These are phyloP conservation scores for Tetragonisca angustula DNA, from an alignment of 2,888 invertebrate genomes.

Conservation along the genomic window DNA sequence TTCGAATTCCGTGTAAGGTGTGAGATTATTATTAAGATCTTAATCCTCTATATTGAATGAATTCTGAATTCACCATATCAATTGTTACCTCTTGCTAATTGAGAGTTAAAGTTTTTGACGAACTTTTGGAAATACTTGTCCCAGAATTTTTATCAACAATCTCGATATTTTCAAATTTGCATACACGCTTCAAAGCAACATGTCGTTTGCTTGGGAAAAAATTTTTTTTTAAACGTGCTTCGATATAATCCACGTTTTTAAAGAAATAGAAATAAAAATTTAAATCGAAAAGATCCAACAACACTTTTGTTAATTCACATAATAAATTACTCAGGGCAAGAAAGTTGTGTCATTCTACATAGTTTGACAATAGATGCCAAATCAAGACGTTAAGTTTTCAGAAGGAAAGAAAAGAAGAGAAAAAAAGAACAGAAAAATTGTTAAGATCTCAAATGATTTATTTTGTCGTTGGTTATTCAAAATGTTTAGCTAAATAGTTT, in stretches of 20 bases:
- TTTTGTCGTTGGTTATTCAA: slow-evolving; percentile 47
- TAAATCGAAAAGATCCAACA: background rate
- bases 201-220: background rate
- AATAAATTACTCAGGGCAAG: slow-evolving; percentile 3
- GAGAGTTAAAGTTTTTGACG: too few relatives aligned
- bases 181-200: background rate
- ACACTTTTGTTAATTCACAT: background rate
- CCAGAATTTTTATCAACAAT: background rate
- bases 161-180: background rate
- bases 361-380: slow-evolving; percentile 47
- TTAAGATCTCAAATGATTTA: slow-evolving; percentile 47
- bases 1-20: background rate
- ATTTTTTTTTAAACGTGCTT: background rate
- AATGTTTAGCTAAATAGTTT: slow-evolving; percentile 43
- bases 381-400: slow-evolving; percentile 50
- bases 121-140: too few relatives aligned
- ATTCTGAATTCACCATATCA: background rate
- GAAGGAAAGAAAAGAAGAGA: background rate
- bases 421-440: slow-evolving; percentile 30
- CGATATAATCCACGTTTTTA: background rate
- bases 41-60: background rate
- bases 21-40: background rate
- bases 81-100: background rate
- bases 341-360: slow-evolving; percentile 34
- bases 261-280: background rate